Percentiles rank a stretch among this genome's conserved stretches.
Evolutionary conservation across 2,113 vertebrate genomes (phyloP).

Genomic region (Anoplopoma fimbria): DNA sequence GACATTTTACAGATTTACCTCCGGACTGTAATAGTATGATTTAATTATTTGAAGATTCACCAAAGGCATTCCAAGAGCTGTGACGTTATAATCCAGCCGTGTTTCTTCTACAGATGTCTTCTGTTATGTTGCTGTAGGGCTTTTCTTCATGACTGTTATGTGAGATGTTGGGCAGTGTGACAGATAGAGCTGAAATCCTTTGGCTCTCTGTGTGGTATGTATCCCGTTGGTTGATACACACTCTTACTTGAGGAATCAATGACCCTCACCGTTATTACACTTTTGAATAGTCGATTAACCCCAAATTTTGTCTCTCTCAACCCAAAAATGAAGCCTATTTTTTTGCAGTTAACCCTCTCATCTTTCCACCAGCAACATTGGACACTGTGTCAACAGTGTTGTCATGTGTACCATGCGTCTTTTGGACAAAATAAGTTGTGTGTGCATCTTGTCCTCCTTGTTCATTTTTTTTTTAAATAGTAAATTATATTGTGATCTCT

Average conservation of each 20-base stretch:
- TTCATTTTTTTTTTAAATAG: not conserved
- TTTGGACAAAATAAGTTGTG: not conserved
- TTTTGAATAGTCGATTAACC: not conserved
- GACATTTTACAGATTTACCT: slow-evolving; percentile 62
- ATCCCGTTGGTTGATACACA: slow-evolving; percentile 11
- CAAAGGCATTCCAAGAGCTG: slow-evolving; percentile 70
- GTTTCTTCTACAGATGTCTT: slow-evolving; percentile 19
- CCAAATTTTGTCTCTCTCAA: not conserved
- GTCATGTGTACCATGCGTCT: not conserved
- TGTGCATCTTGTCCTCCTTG: not conserved
- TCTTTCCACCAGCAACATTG: slow-evolving; percentile 13
- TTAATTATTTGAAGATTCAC: slow-evolving; percentile 51
- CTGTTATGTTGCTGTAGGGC: slow-evolving; percentile 15
- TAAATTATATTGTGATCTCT: not conserved
- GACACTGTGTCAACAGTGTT: not conserved
- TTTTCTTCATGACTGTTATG: slow-evolving; percentile 19
- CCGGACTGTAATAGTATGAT: slow-evolving; percentile 27
- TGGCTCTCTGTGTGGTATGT: not conserved
- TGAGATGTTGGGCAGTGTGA: not conserved
- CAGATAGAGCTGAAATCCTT: not conserved
- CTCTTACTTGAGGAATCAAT: slow-evolving; percentile 41
- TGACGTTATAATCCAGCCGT: slow-evolving; percentile 1
- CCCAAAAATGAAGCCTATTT: slow-evolving; percentile 5
- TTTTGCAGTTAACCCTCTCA: not conserved
- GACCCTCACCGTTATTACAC: not conserved